A percentile compares a stretch with the other conserved stretches of the same genome.
Conservation (phyloP, 2,113 vertebrate species). For the Coregonus clupeaformis region DNA sequence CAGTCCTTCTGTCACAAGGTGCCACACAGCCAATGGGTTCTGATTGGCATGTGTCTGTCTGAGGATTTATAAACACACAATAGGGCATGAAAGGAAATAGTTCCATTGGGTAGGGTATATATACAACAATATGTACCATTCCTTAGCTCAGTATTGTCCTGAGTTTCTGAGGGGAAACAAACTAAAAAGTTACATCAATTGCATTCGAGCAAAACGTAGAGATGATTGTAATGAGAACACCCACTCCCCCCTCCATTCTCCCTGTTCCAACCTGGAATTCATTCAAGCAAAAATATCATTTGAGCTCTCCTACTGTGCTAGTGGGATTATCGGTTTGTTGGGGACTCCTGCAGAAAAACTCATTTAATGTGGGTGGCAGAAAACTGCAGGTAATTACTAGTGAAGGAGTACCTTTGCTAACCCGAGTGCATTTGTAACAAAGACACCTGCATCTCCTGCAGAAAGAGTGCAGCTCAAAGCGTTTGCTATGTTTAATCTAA, state of each 20-base stretch:
- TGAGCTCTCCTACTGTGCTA: slow-evolving; percentile 33
- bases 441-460: slow-evolving; percentile 64
- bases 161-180: neutral
- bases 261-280: slow-evolving; percentile 10
- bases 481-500: slow-evolving; percentile 53
- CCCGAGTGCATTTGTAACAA: slow-evolving; percentile 41
- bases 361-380: slow-evolving; percentile 50
- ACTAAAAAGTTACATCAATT: neutral
- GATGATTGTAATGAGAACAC: slow-evolving; percentile 1
- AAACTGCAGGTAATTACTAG: slow-evolving; percentile 58
- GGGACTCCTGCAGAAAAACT: slow-evolving; percentile 45
- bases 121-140: too few species aligned
- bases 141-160: too few species aligned
- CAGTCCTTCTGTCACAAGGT: slow-evolving; percentile 25
- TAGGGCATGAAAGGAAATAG: too few species aligned
- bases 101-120: neutral
- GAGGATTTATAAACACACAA: neutral
- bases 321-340: slow-evolving; percentile 34
- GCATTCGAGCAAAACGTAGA: neutral
- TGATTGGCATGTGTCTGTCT: slow-evolving; percentile 31
- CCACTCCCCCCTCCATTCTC: neutral
- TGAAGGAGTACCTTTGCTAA: slow-evolving; percentile 50
- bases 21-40: slow-evolving; percentile 36
- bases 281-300: slow-evolving; percentile 52
- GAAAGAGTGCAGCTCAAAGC: slow-evolving; percentile 53